A percentile compares a stretch with the other conserved stretches of the same genome.
phyloP scores from a whole-genome alignment of 1,140 invertebrate species.

The Doryteuthis pealeii region DNA sequence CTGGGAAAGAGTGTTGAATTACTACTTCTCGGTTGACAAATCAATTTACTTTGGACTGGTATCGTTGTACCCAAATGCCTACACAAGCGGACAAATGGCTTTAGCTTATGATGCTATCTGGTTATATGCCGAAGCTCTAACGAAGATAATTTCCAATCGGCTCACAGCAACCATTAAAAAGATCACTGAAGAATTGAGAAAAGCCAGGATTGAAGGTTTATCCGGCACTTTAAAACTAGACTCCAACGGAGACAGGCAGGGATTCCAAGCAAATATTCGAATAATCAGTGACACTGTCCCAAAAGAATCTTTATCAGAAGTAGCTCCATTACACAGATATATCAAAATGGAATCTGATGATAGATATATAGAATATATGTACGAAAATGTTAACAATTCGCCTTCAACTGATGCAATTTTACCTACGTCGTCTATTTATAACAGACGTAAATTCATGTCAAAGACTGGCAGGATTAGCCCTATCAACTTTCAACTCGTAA shows the following conservation, averaged over 20 bases:
- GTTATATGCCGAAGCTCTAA: not conserved
- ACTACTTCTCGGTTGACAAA: not conserved
- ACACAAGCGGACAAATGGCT: not conserved
- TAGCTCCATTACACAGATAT: not conserved
- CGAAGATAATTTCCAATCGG: not conserved
- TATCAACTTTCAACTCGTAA: not conserved
- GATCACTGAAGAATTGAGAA: not conserved
- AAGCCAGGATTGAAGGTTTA: not conserved
- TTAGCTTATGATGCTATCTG: not conserved
- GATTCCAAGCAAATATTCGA: not conserved
- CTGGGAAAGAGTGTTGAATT: not conserved
- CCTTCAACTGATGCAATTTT: not conserved
- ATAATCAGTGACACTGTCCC: not conserved
- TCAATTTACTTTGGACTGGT: not conserved
- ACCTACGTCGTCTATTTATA: not conserved
- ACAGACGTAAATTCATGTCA: not conserved
- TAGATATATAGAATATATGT: not conserved
- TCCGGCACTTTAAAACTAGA: not conserved
- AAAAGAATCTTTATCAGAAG: not conserved
- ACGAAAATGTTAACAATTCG: not conserved
- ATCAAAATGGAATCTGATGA: not conserved
- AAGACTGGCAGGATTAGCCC: not conserved
- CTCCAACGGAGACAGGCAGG: not conserved
- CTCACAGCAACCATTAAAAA: not conserved
- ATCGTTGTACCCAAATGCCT: not conserved